These are phyloP conservation scores for Leucoraja ocellata DNA, from an alignment of 2,797 vertebrate genomes.

Conservation along the genomic window DNA sequence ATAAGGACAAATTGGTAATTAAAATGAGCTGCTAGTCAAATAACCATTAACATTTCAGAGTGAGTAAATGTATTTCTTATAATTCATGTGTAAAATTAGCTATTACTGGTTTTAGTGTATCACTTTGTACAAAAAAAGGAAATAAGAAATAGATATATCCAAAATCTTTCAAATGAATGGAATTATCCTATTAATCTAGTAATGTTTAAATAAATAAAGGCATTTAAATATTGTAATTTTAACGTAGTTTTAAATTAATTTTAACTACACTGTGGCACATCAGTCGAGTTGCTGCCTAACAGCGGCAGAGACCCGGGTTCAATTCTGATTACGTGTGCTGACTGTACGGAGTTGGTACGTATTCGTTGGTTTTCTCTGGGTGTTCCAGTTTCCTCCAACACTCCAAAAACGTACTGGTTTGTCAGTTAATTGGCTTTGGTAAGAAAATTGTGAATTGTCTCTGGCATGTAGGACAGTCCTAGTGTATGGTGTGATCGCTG, in stretches of 20 bases:
- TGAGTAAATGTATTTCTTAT: background rate
- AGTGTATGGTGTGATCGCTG: too few species aligned
- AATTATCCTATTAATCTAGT: background rate
- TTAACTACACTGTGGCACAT: too few species aligned
- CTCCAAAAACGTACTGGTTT: too few species aligned
- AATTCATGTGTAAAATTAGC: background rate
- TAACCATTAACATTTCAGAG: background rate
- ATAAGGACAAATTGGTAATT: background rate
- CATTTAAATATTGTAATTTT: constrained; percentile 2
- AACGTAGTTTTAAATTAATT: background rate
- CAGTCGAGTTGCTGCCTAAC: too few species aligned
- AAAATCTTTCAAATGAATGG: background rate
- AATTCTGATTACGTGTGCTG: too few species aligned
- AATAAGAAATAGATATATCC: background rate
- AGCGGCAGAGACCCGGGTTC: too few species aligned
- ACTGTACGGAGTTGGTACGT: too few species aligned
- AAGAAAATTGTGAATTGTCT: too few species aligned
- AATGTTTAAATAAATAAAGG: background rate
- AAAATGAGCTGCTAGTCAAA: background rate
- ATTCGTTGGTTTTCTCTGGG: too few species aligned
- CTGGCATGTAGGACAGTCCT: too few species aligned
- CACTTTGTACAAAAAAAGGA: background rate
- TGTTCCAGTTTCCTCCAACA: too few species aligned
- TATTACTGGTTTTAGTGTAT: background rate
- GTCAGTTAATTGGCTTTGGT: too few species aligned